Base-by-base conservation (phyloP, 2,797 vertebrate genomes). In the Psittacula echo region DNA sequence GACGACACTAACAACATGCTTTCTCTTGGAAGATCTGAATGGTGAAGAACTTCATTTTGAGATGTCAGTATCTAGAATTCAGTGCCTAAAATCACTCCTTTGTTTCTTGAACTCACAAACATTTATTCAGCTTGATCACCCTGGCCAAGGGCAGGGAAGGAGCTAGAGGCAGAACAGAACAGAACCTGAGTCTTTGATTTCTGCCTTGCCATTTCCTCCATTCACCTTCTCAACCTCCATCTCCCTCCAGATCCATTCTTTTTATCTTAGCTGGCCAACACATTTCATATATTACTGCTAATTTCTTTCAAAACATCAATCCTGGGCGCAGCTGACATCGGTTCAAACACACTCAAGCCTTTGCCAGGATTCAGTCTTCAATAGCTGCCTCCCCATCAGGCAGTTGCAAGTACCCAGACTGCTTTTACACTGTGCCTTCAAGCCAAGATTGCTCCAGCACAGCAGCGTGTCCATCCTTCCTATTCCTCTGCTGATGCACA, bases 381-480 rank as follows among this genome's bases (percentile, higher is more conserved):
- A 26, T 4, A 32, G 16, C 2, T 24, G 23, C 42, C 23, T 75
- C 39, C 17, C 39, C 41, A 10, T 17, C 13, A 50, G 39, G 76
- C 76, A 77, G 21, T 0, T 60, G 21, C 50, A 58, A 47, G 51
- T 11, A 5, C 72, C 78, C 42, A 39, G 48, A 27, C 16, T 0
- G 5, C 11, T 84, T 78, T 53, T 8, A 13, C 0, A 1, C 27
- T 5, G 20, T 41, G 13, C 51, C 44, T 56, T 82, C 41, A 30
- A 66, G 60, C 47, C 32, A 13, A 48, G 47, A 65, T 16, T 87
- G 70, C 45, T 90, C 73, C 22, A 44, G 58, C 64, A 20, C 1
- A 4, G 62, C 26, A 22, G 18, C 0, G 0, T 24, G 29, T 47
- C 73, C 50, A 5, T 34, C 58, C 62, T 65, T 56, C 7, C 70